These are phyloP conservation scores for Ceratosolen fusciceps DNA, from an alignment of 1,140 invertebrate genomes.

Conservation along the genomic window DNA sequence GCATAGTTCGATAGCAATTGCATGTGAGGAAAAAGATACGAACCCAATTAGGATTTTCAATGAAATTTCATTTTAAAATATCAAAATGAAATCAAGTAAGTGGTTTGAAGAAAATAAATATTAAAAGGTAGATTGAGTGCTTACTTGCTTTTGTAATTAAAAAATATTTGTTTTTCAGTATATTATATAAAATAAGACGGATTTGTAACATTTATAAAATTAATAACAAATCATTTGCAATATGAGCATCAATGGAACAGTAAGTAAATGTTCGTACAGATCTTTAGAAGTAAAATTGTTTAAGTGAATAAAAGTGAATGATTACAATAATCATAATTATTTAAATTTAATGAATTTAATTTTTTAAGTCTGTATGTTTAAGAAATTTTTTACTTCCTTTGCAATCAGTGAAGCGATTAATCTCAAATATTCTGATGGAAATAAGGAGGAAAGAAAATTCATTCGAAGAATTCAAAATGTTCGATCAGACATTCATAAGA, in stretches of 20 bases:
- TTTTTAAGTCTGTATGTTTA: too few species aligned
- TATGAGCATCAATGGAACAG: too few species aligned
- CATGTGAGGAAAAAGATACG: neutral
- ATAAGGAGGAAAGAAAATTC: neutral
- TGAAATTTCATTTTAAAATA: constrained; percentile 9
- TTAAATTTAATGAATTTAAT: too few species aligned
- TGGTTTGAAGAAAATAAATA: neutral
- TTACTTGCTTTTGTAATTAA: neutral
- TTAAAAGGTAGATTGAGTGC: neutral
- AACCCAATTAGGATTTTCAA: neutral
- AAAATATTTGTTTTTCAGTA: neutral
- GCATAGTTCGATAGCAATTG: neutral
- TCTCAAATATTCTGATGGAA: neutral
- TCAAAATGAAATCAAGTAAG: neutral
- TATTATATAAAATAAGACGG: too few species aligned
- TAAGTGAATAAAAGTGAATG: neutral
- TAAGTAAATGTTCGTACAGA: too few species aligned
- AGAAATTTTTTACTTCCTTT: too few species aligned
- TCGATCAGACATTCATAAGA: neutral
- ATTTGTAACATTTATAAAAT: too few species aligned
- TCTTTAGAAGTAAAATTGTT: too few species aligned
- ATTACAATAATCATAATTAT: neutral
- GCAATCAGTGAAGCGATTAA: neutral
- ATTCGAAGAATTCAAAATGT: constrained; percentile 25
- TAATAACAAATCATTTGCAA: too few species aligned